Conservation (phyloP, 2,113 vertebrate genomes). For the Nothocercus nigrocapillus region DNA sequence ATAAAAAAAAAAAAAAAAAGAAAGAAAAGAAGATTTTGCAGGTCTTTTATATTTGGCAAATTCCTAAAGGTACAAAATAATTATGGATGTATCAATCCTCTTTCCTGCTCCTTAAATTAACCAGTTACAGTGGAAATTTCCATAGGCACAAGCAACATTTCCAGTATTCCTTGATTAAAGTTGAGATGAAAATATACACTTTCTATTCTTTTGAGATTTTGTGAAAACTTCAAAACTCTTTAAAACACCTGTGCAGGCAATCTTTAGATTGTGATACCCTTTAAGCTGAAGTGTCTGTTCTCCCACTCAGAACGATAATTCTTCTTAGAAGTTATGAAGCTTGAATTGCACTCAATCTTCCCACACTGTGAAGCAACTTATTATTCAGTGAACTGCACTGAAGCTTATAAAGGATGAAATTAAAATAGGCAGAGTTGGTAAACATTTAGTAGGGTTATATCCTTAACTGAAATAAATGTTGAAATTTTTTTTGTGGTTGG, state of each 20-base stretch:
- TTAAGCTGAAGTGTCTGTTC: background rate
- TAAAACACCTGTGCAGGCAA: background rate
- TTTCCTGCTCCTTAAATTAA: background rate
- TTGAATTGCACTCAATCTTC: background rate
- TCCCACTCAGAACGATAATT: background rate
- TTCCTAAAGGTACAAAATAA: background rate
- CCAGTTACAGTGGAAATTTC: background rate
- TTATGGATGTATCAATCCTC: background rate
- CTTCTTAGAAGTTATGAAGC: background rate
- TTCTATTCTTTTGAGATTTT: background rate
- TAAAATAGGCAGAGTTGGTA: accelerated
- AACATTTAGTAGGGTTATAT: background rate
- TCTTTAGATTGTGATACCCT: background rate
- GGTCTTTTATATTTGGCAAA: background rate
- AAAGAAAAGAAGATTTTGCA: background rate
- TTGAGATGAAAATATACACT: background rate
- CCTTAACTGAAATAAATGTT: background rate
- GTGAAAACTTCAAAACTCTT: background rate
- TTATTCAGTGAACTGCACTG: background rate
- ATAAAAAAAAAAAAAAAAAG: background rate
- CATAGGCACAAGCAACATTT: background rate
- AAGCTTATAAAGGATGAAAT: background rate
- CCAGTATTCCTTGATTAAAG: background rate
- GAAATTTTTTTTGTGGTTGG: background rate
- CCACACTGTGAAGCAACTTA: background rate